Conservation (phyloP, 2,113 vertebrate species). For the Gasterosteus nipponicus region DNA sequence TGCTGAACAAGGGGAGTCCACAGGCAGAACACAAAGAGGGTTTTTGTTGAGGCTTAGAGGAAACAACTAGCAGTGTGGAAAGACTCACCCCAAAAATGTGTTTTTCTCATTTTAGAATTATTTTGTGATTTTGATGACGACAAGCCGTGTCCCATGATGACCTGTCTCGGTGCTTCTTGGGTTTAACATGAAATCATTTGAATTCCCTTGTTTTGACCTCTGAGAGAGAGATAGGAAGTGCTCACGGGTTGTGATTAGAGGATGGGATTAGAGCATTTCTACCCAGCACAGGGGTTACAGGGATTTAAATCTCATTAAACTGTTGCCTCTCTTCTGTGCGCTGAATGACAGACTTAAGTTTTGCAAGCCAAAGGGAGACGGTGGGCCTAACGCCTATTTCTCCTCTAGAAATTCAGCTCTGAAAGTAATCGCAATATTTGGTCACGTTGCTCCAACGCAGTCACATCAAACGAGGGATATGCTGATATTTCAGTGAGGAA, state of each 20-base stretch:
- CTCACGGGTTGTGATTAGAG: slow-evolving; percentile 56
- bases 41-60: neutral
- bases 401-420: slow-evolving; percentile 12
- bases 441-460: neutral
- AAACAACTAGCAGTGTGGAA: neutral
- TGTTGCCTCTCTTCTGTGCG: slow-evolving; percentile 54
- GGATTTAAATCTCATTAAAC: slow-evolving; percentile 74
- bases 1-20: slow-evolving; percentile 28
- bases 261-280: slow-evolving; percentile 64
- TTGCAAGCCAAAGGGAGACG: slow-evolving; percentile 23
- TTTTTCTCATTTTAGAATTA: slow-evolving; percentile 17
- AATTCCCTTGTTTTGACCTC: slow-evolving; percentile 52
- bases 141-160: neutral
- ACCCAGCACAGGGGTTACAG: slow-evolving; percentile 54
- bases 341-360: slow-evolving; percentile 44
- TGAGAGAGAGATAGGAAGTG: slow-evolving; percentile 38
- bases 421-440: neutral
- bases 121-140: neutral
- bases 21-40: slow-evolving; percentile 13
- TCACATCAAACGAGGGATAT: neutral
- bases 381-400: neutral
- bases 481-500: neutral
- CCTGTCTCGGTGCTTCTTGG: neutral
- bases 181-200: slow-evolving; percentile 36
- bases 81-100: slow-evolving; percentile 1